phyloP scores from a whole-genome alignment of 2,888 invertebrate genomes.

The Incurvaria masculella region DNA sequence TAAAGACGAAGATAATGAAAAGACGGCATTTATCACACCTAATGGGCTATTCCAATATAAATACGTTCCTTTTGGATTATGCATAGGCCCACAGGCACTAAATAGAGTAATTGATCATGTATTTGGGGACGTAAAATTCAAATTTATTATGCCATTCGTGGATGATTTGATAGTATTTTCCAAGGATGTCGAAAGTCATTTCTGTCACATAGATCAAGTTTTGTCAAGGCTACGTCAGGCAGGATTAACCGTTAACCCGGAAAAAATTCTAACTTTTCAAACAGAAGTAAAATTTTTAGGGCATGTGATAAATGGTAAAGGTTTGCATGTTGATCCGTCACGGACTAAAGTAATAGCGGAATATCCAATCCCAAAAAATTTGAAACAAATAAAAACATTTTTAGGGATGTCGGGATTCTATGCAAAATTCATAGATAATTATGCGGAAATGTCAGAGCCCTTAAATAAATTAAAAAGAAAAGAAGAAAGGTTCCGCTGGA shows the following conservation, averaged over 20 bases:
- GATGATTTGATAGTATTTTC: slow-evolving; percentile 4
- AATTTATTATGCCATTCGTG: slow-evolving; percentile 6
- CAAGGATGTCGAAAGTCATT: neutral
- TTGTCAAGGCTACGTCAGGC: neutral
- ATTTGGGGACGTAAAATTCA: slow-evolving; percentile 3
- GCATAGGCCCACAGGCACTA: neutral
- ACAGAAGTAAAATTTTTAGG: slow-evolving; percentile 2
- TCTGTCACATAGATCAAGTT: neutral
- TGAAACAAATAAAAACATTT: slow-evolving; percentile 8
- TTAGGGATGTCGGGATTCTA: slow-evolving; percentile 9
- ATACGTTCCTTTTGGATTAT: neutral
- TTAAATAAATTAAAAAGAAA: slow-evolving; percentile 2
- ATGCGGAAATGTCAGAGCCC: slow-evolving; percentile 6
- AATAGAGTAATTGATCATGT: neutral
- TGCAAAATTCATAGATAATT: slow-evolving; percentile 7
- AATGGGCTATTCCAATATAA: neutral
- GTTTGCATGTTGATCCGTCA: slow-evolving; percentile 1
- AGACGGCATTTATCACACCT: neutral
- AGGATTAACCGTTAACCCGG: neutral
- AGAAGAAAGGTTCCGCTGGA: neutral
- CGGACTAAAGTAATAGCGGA: slow-evolving; percentile 4
- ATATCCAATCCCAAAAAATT: slow-evolving; percentile 5
- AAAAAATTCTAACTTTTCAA: slow-evolving; percentile 1
- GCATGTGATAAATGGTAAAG: neutral
- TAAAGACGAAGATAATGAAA: neutral